Base-by-base conservation (phyloP, 2,888 invertebrate species). In the Myopa testacea region DNA sequence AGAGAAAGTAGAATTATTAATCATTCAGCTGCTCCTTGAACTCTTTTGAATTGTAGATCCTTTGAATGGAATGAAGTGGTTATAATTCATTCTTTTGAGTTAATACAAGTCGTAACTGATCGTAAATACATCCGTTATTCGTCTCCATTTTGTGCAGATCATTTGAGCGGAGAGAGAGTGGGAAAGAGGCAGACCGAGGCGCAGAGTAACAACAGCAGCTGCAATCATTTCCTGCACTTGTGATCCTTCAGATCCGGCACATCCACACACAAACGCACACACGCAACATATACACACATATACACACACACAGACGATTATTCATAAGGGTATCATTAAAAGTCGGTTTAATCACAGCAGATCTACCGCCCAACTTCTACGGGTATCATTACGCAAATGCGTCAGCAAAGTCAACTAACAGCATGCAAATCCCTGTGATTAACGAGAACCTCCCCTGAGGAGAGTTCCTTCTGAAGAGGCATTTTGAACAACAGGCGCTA, bases 351-450 rank as follows among this genome's bases (percentile, higher is more conserved):
- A 65, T 65, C 55, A n/a, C 45, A 16, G 4, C 3, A 26, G 45
- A 69, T 58, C 40, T 12, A 34, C 3, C 40, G 55, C 12, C 52
- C 40, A n/a, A 58, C n/a, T 45, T 40, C 62, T 69, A 19, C 62
- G 71, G 65, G 71, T 37, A 37, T 67, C 26, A 71, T 71, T 19
- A 62, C 38, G 52, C 4, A 65, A 65, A 14, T 8, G 65, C 14
- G 26, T 5, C 62, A 7, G 26, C 62, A 26, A 4, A 26, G 26
- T 19, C 62, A n/a, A 26, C n/a, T n/a, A 62, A 62, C 55, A 72
- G 7, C 63, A 75, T 76, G 78, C 76, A 78, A 78, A 78, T 78
- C 40, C 26, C 75, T 63, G 34, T 63, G 60, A 78, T 78, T 78
- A 78, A 65, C 58, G 55, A 50, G 55, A 55, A 55, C n/a, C 16